Percentiles rank a stretch among this genome's conserved stretches.
Evolutionary conservation across 2,113 vertebrate genomes (phyloP).

Genomic region (Tamias sibiricus): DNA sequence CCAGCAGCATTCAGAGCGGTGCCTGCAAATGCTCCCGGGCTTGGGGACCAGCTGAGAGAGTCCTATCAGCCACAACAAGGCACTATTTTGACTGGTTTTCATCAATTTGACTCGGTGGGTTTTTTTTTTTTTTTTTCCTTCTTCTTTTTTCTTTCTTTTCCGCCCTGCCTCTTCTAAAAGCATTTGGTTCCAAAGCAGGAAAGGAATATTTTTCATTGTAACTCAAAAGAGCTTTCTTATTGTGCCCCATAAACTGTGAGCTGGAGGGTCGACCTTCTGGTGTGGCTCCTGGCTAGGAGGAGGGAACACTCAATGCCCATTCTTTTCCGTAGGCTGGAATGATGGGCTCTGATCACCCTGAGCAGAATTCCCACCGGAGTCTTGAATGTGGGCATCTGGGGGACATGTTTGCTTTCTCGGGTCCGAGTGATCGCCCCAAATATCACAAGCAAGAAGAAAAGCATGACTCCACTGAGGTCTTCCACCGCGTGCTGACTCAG

Average conservation of each 20-base stretch:
- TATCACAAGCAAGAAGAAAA: not conserved
- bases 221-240: slow-evolving; percentile 60
- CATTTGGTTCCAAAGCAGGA: slow-evolving; percentile 58
- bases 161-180: slow-evolving; percentile 49
- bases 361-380: not conserved
- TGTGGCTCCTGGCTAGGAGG: slow-evolving; percentile 34
- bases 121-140: not conserved
- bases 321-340: slow-evolving; percentile 21
- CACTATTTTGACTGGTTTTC: slow-evolving; percentile 71
- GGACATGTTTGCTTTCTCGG: not conserved
- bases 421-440: not conserved
- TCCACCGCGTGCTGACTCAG: slow-evolving; percentile 71
- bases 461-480: not conserved
- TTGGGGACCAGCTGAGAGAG: slow-evolving; percentile 6
- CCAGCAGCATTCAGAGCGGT: not conserved
- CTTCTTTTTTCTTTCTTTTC: too few species aligned
- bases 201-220: slow-evolving; percentile 50
- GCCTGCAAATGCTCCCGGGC: slow-evolving; percentile 11
- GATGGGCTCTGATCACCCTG: not conserved
- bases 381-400: not conserved
- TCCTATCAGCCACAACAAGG: slow-evolving; percentile 35
- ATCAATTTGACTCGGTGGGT: slow-evolving; percentile 39
- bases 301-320: slow-evolving; percentile 20
- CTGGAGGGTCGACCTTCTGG: slow-evolving; percentile 39
- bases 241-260: slow-evolving; percentile 54